Evolutionary conservation across 2,113 vertebrate species (phyloP).

Genomic region (Prochilodus magdalenae): DNA sequence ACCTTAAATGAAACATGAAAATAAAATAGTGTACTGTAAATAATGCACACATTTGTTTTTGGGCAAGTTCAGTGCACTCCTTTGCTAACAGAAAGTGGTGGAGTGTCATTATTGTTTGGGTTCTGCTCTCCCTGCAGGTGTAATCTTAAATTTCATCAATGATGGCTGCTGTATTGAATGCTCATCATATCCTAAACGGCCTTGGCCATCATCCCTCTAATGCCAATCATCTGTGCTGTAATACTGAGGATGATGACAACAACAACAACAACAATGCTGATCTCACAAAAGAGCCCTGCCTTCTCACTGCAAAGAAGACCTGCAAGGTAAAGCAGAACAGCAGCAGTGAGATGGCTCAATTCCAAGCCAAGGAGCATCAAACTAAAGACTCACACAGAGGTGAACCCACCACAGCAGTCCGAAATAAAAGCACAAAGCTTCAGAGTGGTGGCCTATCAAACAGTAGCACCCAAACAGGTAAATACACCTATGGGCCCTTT

Average conservation of each 20-base stretch:
- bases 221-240: background rate
- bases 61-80: no score
- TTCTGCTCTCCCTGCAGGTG: background rate
- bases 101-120: no score
- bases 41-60: no score
- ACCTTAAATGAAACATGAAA: no score
- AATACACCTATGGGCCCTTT: background rate
- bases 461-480: background rate
- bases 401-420: background rate
- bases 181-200: background rate
- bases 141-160: background rate
- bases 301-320: background rate
- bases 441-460: constrained; percentile 22
- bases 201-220: background rate
- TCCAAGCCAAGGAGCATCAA: background rate
- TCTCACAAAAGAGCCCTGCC: background rate
- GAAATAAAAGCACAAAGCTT: constrained; percentile 15
- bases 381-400: constrained; percentile 11
- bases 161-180: constrained; percentile 13
- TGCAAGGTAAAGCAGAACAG: background rate
- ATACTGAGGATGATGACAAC: constrained; percentile 32
- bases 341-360: background rate
- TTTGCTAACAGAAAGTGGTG: no score
- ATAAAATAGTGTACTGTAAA: no score
- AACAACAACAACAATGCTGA: constrained; percentile 26